phyloP scores from a whole-genome alignment of 2,113 vertebrate genomes.

The Pyrgilauda ruficollis region DNA sequence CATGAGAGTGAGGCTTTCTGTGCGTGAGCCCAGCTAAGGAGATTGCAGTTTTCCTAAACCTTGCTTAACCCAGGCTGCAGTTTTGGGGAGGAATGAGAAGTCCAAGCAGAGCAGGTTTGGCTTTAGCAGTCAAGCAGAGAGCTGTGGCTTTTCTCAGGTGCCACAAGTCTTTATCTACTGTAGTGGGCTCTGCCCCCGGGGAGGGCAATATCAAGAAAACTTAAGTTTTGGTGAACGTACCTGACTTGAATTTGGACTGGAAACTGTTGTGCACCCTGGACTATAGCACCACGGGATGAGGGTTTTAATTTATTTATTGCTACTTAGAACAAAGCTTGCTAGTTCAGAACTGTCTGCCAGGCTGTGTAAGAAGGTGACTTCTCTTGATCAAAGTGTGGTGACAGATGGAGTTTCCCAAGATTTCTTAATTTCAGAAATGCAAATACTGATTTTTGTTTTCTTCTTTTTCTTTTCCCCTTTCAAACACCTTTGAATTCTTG shows the following conservation, averaged over 20 bases:
- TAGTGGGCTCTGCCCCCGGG: neutral
- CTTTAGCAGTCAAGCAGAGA: neutral
- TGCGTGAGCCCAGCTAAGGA: neutral
- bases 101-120: neutral
- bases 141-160: neutral
- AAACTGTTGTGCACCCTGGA: neutral
- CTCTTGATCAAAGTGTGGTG: neutral
- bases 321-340: neutral
- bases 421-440: constrained; percentile 7
- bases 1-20: neutral
- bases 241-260: neutral
- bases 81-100: neutral
- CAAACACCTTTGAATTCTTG: neutral
- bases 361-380: neutral
- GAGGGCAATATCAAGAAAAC: neutral
- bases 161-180: rapidly evolving
- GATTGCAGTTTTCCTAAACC: neutral
- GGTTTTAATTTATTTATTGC: neutral
- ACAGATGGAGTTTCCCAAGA: neutral
- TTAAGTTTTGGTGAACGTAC: neutral
- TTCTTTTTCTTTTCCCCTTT: neutral
- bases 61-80: neutral
- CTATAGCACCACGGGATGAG: neutral
- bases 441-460: neutral
- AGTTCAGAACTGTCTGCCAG: neutral